Conservation (phyloP, 2,113 vertebrate species). For the Plotosus lineatus region DNA sequence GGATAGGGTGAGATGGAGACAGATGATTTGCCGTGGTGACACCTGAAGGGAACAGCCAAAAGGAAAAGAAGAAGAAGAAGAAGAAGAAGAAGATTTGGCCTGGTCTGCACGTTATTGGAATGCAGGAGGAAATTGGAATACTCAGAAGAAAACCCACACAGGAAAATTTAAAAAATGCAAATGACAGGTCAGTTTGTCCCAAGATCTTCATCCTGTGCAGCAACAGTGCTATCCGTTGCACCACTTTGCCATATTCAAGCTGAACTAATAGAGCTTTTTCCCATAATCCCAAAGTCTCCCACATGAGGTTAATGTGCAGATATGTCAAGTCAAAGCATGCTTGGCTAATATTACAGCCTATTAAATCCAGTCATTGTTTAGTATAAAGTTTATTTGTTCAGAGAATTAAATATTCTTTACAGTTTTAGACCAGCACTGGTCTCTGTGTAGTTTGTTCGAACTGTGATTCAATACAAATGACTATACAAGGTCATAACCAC, state of each 20-base stretch:
- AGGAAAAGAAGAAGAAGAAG: no score
- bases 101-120: no score
- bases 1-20: no score
- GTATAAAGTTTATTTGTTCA: background rate
- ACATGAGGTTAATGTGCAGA: background rate
- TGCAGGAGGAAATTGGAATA: no score
- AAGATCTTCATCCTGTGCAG: no score
- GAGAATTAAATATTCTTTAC: background rate
- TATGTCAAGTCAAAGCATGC: background rate
- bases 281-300: background rate
- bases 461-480: background rate
- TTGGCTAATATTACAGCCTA: background rate
- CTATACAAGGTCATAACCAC: background rate
- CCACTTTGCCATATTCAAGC: background rate
- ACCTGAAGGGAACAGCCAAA: no score
- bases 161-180: no score
- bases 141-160: no score
- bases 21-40: no score
- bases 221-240: no score
- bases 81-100: no score
- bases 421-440: background rate
- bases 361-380: background rate
- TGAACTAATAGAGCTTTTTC: background rate
- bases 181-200: no score
- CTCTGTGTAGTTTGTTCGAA: background rate